These are phyloP conservation scores for Microcebus ravelobensis DNA, from an alignment of 2,113 vertebrate species.

Conservation along the genomic window DNA sequence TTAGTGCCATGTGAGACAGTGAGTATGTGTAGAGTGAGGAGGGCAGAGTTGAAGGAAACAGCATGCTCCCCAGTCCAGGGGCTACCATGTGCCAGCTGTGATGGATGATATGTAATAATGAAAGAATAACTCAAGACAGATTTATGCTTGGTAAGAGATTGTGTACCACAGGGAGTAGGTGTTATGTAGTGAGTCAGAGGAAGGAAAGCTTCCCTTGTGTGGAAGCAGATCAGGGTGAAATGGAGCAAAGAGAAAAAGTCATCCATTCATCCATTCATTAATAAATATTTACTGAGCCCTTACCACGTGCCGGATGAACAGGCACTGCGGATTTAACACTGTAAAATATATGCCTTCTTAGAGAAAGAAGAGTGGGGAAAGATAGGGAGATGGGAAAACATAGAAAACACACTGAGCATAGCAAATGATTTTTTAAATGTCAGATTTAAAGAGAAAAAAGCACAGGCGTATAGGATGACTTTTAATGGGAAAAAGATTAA, in stretches of 20 bases:
- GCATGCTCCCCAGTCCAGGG: background rate
- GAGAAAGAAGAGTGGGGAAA: background rate
- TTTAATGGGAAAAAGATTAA: background rate
- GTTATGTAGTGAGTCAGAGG: background rate
- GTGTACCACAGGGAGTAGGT: background rate
- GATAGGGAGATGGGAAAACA: background rate
- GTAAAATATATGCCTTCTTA: background rate
- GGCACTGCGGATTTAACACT: background rate
- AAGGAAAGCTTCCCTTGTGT: background rate
- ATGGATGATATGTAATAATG: background rate
- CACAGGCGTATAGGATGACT: background rate
- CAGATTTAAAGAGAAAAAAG: background rate
- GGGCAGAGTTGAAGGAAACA: background rate
- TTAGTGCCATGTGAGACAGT: background rate
- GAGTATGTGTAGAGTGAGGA: accelerated
- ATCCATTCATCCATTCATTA: background rate
- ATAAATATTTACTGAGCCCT: background rate
- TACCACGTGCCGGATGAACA: background rate
- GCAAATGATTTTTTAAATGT: background rate
- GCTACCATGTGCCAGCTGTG: background rate
- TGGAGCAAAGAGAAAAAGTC: background rate
- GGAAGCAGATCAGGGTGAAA: background rate
- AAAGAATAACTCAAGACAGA: background rate
- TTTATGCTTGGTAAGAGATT: background rate
- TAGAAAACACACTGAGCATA: background rate